Conservation (phyloP, 2,797 vertebrate genomes). For the Heteromormyrus szaboi region DNA sequence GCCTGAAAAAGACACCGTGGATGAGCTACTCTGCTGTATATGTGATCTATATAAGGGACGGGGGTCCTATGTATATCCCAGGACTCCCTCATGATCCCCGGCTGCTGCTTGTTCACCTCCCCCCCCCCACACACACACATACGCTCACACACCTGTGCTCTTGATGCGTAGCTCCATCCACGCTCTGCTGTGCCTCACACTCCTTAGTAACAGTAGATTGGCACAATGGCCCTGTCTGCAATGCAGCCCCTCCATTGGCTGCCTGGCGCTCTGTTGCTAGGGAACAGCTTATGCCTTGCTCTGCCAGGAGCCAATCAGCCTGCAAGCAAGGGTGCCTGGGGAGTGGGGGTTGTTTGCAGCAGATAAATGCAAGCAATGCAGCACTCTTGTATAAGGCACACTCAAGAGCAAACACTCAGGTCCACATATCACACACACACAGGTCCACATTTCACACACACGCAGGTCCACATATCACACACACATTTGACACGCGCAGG, state of each 20-base stretch:
- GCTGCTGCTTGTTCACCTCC: neutral
- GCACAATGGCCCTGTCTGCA: slow-evolving; percentile 58
- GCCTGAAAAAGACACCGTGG: neutral
- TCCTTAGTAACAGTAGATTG: slow-evolving; percentile 73
- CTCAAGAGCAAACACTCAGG: neutral
- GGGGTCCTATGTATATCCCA: neutral
- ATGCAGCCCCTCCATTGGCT: slow-evolving; percentile 65
- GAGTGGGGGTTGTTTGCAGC: slow-evolving; percentile 48
- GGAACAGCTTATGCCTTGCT: slow-evolving; percentile 74
- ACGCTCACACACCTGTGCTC: neutral
- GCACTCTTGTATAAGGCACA: slow-evolving; percentile 36
- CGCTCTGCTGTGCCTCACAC: slow-evolving; percentile 44
- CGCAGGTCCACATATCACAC: neutral
- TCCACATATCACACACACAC: slow-evolving; percentile 9
- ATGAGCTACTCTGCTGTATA: neutral
- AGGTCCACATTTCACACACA: neutral
- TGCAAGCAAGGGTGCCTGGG: slow-evolving; percentile 36
- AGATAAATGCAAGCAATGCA: slow-evolving; percentile 46
- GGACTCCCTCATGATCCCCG: neutral
- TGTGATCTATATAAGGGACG: neutral
- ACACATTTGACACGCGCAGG: neutral
- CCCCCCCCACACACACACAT: neutral
- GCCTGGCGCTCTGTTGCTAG: slow-evolving; percentile 74
- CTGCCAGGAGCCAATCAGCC: slow-evolving; percentile 60
- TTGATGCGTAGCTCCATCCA: slow-evolving; percentile 17